Conservation (phyloP, 2,888 invertebrate species). For the Thymelicus sylvestris region DNA sequence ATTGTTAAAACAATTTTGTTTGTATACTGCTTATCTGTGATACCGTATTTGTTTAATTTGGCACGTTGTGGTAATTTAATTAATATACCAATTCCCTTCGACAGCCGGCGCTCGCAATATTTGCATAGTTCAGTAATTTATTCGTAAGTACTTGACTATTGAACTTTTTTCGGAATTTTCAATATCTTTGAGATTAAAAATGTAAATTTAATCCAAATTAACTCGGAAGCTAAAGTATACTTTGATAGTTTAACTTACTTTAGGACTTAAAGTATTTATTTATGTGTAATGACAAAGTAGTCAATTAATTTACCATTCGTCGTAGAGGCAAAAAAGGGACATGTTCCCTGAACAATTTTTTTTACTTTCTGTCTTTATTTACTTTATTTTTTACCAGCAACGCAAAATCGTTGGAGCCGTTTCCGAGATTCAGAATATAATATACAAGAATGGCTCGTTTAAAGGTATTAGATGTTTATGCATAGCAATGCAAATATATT, state of each 20-base stretch:
- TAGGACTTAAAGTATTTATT: background rate
- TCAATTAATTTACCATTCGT: too few species aligned
- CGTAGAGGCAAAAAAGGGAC: too few species aligned
- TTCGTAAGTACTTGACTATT: constrained; percentile 11
- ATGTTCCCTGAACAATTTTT: too few species aligned
- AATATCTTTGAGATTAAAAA: constrained; percentile 21
- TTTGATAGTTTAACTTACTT: background rate
- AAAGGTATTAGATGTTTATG: too few species aligned
- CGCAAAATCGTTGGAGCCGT: too few species aligned
- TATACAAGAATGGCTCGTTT: too few species aligned
- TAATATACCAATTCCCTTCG: constrained; percentile 35
- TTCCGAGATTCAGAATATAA: too few species aligned
- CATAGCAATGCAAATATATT: too few species aligned
- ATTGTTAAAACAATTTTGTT: constrained; percentile 12
- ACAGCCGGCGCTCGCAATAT: constrained; percentile 21
- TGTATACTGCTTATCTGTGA: constrained; percentile 13
- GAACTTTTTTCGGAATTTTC: constrained; percentile 18
- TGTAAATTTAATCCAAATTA: constrained; percentile 17
- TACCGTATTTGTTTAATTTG: constrained; percentile 36
- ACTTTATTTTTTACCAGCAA: too few species aligned
- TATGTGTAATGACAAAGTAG: too few species aligned
- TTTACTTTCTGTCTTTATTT: too few species aligned
- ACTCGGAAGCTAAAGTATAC: background rate
- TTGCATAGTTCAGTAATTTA: constrained; percentile 36
- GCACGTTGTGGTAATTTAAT: constrained; percentile 34